Percentiles rank a stretch among this genome's conserved stretches.
Evolutionary conservation across 2,113 vertebrate species (phyloP).

Genomic region (Holacanthus passer): DNA sequence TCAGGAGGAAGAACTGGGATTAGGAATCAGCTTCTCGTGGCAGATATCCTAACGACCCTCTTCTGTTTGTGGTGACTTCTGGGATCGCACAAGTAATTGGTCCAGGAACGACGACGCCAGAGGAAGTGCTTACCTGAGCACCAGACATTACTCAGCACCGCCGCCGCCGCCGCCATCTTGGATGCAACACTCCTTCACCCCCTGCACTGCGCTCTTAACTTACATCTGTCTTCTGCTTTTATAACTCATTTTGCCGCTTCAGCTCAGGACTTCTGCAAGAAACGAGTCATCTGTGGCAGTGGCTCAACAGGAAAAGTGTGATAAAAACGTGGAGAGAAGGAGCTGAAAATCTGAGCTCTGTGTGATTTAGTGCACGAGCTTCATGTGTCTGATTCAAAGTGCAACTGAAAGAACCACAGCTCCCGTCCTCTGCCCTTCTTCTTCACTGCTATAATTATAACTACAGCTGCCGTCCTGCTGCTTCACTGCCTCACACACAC

Average conservation of each 20-base stretch:
- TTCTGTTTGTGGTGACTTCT: conserved; percentile 36
- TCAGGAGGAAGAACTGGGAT: not conserved
- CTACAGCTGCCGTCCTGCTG: not conserved
- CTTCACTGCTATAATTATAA: conserved; percentile 1
- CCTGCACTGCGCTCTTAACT: not conserved
- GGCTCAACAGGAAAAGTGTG: not conserved
- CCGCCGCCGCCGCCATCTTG: conserved; percentile 18
- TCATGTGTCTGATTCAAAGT: conserved; percentile 5
- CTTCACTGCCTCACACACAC: not conserved
- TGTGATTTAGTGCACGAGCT: conserved; percentile 15
- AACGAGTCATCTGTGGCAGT: not conserved
- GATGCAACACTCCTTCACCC: not conserved
- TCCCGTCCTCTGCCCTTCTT: not conserved
- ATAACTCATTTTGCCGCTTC: not conserved
- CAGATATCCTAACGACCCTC: conserved; percentile 22
- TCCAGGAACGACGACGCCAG: conserved; percentile 9
- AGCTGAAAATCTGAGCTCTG: not conserved
- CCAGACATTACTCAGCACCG: conserved; percentile 71
- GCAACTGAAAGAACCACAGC: not conserved
- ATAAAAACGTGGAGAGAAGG: not conserved
- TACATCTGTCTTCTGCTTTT: conserved; percentile 9
- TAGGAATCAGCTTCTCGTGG: not conserved
- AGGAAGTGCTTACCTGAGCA: conserved; percentile 71
- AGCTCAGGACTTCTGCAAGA: not conserved
- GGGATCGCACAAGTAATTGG: conserved; percentile 57